These are phyloP conservation scores for Petrophora chlorosata DNA, from an alignment of 2,888 invertebrate species.

Conservation along the genomic window DNA sequence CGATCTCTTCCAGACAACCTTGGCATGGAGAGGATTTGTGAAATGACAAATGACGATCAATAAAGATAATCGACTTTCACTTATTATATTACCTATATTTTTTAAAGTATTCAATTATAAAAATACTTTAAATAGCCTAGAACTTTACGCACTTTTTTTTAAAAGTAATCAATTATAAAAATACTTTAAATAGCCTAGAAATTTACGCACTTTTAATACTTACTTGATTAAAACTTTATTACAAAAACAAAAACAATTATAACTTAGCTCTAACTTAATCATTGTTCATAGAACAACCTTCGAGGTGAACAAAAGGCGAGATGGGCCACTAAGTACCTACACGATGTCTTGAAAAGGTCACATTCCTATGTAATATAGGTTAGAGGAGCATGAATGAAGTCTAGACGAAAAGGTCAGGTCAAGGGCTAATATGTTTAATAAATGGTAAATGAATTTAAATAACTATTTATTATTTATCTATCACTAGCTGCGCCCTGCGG, in stretches of 20 bases:
- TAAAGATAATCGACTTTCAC: no score
- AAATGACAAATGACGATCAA: no score
- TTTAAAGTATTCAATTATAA: not conserved
- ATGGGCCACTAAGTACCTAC: conserved; percentile 18
- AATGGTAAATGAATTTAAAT: no score
- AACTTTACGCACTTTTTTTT: not conserved
- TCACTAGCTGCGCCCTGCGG: no score
- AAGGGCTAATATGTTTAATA: conserved; percentile 30
- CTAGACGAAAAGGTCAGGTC: conserved; percentile 33
- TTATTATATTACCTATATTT: no score
- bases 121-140: not conserved
- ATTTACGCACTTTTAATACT: not conserved
- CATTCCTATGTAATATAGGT: conserved; percentile 37
- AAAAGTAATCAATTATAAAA: not conserved
- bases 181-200: not conserved
- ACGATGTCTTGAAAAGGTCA: conserved; percentile 33
- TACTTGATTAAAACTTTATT: not conserved
- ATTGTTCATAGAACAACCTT: conserved; percentile 17
- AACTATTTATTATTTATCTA: no score
- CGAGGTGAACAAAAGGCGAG: conserved; percentile 10
- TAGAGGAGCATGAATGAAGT: conserved; percentile 32
- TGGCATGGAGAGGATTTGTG: no score
- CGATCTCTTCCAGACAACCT: no score
- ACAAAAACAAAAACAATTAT: not conserved
- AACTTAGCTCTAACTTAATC: conserved; percentile 4